A percentile compares a stretch with the other conserved stretches of the same genome.
phyloP scores from a whole-genome alignment of 2,113 vertebrate genomes.

The Coptodon bakossiorum region DNA sequence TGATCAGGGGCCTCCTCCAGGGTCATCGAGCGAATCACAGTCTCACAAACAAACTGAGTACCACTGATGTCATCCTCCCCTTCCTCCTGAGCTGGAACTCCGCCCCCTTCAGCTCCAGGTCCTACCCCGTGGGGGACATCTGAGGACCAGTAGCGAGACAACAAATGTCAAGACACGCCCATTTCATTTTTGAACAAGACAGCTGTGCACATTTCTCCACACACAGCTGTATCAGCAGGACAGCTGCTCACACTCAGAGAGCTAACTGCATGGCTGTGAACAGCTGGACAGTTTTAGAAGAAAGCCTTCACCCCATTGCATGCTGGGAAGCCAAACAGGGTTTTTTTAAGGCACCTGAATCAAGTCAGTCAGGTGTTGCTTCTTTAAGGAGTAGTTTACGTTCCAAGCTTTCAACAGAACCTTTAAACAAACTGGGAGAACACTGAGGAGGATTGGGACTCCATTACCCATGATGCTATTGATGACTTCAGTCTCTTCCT shows the following conservation, averaged over 20 bases:
- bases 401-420: not conserved
- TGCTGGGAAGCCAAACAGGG: not conserved
- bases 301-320: not conserved
- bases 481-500: slow-evolving; percentile 82
- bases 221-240: not conserved
- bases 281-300: not conserved
- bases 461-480: slow-evolving; percentile 79
- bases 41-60: slow-evolving; percentile 93
- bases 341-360: not conserved
- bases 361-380: not conserved
- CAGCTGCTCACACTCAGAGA: not conserved
- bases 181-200: not conserved
- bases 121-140: slow-evolving; percentile 25
- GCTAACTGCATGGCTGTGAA: not conserved
- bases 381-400: not conserved
- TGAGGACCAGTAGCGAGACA: not conserved
- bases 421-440: not conserved
- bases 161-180: not conserved
- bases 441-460: not conserved
- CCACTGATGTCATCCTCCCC: slow-evolving; percentile 86
- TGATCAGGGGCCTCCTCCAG: slow-evolving; percentile 86
- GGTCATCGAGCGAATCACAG: slow-evolving; percentile 88
- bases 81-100: slow-evolving; percentile 76
- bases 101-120: slow-evolving; percentile 50
- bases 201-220: not conserved